Conservation (phyloP, 2,888 invertebrate species). For the Deilephila elpenor region DNA sequence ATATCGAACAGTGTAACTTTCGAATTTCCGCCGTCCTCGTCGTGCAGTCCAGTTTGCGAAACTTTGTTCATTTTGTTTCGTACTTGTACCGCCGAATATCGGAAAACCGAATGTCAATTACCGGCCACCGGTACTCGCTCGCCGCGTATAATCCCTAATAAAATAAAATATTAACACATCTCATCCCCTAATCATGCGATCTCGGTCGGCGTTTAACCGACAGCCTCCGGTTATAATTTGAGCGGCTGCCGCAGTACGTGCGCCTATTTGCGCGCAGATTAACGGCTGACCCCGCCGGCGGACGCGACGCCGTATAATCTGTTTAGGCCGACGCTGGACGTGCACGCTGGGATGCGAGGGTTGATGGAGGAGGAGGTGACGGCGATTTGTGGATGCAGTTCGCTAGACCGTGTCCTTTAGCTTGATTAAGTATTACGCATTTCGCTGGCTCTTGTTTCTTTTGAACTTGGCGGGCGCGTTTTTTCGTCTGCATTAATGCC, state of each 20-base stretch:
- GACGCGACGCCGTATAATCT: conserved; percentile 60
- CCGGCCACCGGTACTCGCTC: neutral
- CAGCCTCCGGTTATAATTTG: conserved; percentile 57
- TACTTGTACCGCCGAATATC: conserved; percentile 4
- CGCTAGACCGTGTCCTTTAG: neutral
- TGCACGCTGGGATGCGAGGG: conserved; percentile 38
- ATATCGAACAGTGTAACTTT: conserved; percentile 10
- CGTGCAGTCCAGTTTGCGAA: conserved; percentile 10
- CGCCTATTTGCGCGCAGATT: conserved; percentile 73
- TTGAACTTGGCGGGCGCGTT: neutral
- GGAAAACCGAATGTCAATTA: conserved; percentile 2
- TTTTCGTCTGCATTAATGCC: neutral
- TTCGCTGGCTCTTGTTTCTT: conserved; percentile 1
- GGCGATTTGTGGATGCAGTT: conserved; percentile 13
- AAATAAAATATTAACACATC: conserved; percentile 55
- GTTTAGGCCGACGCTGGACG: conserved; percentile 53
- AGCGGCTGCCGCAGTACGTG: conserved; percentile 60
- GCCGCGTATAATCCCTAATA: conserved; percentile 42
- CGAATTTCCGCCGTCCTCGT: conserved; percentile 4
- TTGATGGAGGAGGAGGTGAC: neutral
- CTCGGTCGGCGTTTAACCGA: conserved; percentile 55
- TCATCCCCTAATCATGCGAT: conserved; percentile 46
- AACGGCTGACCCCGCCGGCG: conserved; percentile 59
- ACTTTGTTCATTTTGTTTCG: conserved; percentile 16
- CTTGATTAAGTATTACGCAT: conserved; percentile 16